Evolutionary conservation across 2,888 invertebrate genomes (phyloP), one percentile per base, ranked within the genome.

Genomic region (Drosophila koepferae): DNA sequence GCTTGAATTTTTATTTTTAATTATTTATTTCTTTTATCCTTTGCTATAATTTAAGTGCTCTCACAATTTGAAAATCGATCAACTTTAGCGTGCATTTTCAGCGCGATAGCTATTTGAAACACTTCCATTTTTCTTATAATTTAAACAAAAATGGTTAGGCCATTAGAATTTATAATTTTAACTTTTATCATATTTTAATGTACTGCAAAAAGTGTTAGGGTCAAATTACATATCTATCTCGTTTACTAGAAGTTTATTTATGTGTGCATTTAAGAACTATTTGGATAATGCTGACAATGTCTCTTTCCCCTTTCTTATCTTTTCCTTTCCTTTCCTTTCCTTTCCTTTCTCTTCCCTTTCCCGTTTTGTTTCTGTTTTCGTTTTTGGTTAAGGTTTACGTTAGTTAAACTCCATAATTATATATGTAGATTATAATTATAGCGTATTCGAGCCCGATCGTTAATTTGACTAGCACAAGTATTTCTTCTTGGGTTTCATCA

Each of bases 401-500:
- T 78, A 77, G 81, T 77, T 80, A 49, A 80, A 64, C 77, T 76
- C 66, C 66, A 58, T 66, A 63, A 61, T 70, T 63, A 66, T 61
- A 62, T 65, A 61, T 48, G 14, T 46, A 49, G 51, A 49, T 59
- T 59, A 58, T 43, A 44, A 31, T 40, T 63, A 40, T 73, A 46
- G 59, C 55, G 41, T 56, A 41, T 56, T 36, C 59, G 43, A 53
- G 61, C 48, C 16, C 63, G 49, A 40, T 60, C 63, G 61, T 49
- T 92, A 92, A 92, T 92, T 93, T 93, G 93, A 93, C 93, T 93
- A 93, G 93, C 93, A 93, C 92, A 93, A 91, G 85, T 93, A 93
- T 89, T 93, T 93, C 90, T 93, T 93, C 89, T 93, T 93, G 80
- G 93, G 93, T 92, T 93, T 93, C 92, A 93, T 92, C 92, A 91